Base-by-base conservation (phyloP, 2,888 invertebrate genomes). In the Dexiosoma caninum region DNA sequence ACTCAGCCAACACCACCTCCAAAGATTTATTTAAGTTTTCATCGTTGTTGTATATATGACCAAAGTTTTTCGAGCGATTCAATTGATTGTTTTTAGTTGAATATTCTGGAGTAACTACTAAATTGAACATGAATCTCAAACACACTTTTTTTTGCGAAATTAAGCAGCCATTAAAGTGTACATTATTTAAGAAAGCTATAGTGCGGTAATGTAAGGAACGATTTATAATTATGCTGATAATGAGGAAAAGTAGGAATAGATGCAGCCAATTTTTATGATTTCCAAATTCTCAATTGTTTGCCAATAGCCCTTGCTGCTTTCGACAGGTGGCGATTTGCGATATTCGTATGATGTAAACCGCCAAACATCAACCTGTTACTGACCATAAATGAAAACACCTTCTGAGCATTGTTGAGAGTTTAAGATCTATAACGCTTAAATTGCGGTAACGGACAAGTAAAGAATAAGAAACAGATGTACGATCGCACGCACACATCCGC, bases 251-350 rank as follows among this genome's bases (percentile, higher is more conserved):
- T 6, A 37, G 1, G 37, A 19, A 42, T 12, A 16, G 27, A 27
- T 40, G 37, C 19, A 23, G 35, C 19, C 32, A 40, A 37, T 30
- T 72, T 57, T 69, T 72, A 69, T 75, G 55, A 78, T n/a, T 64
- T 72, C 37, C 55, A 27, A 19, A 14, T 66, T 74, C 30, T 30
- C 12, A 6, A 46, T 21, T 46, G 27, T 64, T 27, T 55, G 64
- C 64, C 40, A 57, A 40, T 30, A 74, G 46, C 14, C 37, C 23
- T 64, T 46, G 44, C 57, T 55, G 32, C 40, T 59, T 80, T 69
- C 78, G 81, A 79, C 84, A 84, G 84, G 83, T 84, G 84, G 81
- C 83, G 82, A 82, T 80, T 83, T 83, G 83, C 80, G 72, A 83
- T 80, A 71, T 83, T 81, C 77, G 69, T 81, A 62, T 80, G 82